A percentile compares a stretch with the other conserved stretches of the same genome.
phyloP scores from a whole-genome alignment of 2,797 vertebrate species.

The Dermochelys coriacea region DNA sequence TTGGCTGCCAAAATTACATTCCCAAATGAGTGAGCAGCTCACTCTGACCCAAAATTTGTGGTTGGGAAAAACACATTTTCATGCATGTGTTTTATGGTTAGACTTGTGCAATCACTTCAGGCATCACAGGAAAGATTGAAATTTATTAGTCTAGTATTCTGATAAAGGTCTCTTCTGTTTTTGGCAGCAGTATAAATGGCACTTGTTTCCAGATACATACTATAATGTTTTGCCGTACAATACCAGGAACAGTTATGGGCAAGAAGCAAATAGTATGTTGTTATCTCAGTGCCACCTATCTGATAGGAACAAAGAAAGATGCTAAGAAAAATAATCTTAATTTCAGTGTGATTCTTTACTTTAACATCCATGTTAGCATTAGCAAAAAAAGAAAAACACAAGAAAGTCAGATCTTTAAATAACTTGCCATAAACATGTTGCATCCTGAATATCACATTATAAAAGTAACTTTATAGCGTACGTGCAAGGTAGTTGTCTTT shows the following conservation, averaged over 20 bases:
- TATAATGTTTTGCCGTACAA: background rate
- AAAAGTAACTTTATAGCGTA: background rate
- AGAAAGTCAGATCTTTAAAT: background rate
- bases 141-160: background rate
- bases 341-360: background rate
- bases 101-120: background rate
- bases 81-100: background rate
- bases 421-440: background rate
- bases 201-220: background rate
- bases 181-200: background rate
- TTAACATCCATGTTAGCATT: background rate
- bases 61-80: background rate
- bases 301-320: background rate
- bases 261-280: background rate
- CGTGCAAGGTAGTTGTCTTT: background rate
- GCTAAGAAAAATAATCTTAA: background rate
- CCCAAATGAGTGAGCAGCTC: background rate
- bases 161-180: background rate
- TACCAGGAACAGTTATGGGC: background rate
- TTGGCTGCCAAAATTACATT: background rate
- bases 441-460: background rate
- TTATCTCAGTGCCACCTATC: background rate
- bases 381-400: background rate
- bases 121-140: background rate
- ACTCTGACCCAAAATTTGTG: background rate